Base-by-base conservation (phyloP, 2,797 vertebrate species). In the Lacerta viridis region DNA sequence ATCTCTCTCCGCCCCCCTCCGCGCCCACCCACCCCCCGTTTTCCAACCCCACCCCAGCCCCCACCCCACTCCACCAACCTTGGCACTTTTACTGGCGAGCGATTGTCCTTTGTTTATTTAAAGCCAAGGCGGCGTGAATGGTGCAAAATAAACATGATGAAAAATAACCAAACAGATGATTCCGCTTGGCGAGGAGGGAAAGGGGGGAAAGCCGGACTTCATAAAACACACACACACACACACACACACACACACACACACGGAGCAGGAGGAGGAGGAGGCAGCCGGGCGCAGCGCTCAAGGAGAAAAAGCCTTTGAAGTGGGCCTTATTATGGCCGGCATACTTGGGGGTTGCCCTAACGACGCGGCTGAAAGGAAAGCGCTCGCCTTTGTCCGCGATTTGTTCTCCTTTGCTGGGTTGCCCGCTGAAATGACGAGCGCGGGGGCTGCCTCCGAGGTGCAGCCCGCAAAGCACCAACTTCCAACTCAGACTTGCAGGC, bases 351-450 rank as follows among this genome's bases (percentile, higher is more conserved):
- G 99, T 99, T 99, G 98, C 98, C 99, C 97, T 98, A 99, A 99
- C 99, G 98, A 99, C 99, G 98, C 98, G 85, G 97, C 97, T 99
- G 98, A 99, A 98, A 98, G 97, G 98, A 98, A 98, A 98, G 98
- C 98, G 97, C 97, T 94, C 97, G 97, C 98, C 98, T 99, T 99
- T 99, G 99, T 99, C 98, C 93, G 83, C 98, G 98, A 99, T 99
- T 99, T 99, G 99, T 99, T 99, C 99, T 99, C 99, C 99, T 99
- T 98, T 98, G 98, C 98, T 97, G 97, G 98, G 98, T 98, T 97
- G 98, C 98, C 98, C 97, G 97, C 97, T 98, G 98, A 98, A 99
- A 99, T 98, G 97, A 98, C 98, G 98, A 98, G 98, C 98, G 98
- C 96, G 98, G 98, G 97, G 98, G 97, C 98, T 98, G 98, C 97